Percentiles rank a stretch among this genome's conserved stretches.
Conservation (phyloP, 2,888 invertebrate species). For the Thera britannica region DNA sequence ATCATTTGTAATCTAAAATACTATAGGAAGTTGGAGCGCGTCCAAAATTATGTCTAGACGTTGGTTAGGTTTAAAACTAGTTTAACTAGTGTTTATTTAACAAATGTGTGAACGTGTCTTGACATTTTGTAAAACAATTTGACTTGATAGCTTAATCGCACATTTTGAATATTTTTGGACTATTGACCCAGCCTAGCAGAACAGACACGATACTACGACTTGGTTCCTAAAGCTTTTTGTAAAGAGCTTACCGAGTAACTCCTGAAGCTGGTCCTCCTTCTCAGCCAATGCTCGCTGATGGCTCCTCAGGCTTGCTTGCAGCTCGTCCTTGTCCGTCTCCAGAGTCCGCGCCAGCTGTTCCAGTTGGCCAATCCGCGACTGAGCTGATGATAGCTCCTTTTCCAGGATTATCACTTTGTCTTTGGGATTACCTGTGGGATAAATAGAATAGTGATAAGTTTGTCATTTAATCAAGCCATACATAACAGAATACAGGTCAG, state of each 20-base stretch:
- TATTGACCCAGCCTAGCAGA: too few relatives aligned
- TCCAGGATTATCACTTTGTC: slow-evolving; percentile 73
- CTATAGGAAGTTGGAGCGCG: slow-evolving; percentile 55
- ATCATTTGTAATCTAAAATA: slow-evolving; percentile 52
- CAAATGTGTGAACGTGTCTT: not conserved
- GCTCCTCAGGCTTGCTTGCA: slow-evolving; percentile 86
- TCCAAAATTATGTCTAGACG: slow-evolving; percentile 55
- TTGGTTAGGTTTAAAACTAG: slow-evolving; percentile 42
- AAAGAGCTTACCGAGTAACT: slow-evolving; percentile 65
- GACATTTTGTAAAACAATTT: not conserved
- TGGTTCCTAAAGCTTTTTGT: too few relatives aligned
- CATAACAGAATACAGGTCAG: too few relatives aligned
- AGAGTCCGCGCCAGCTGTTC: slow-evolving; percentile 73
- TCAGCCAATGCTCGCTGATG: slow-evolving; percentile 78
- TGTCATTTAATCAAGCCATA: not conserved
- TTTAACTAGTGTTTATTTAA: slow-evolving; percentile 40
- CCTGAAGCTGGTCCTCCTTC: slow-evolving; percentile 73
- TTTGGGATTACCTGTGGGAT: slow-evolving; percentile 70
- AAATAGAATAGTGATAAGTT: not conserved
- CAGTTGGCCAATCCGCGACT: slow-evolving; percentile 70
- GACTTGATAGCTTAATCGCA: too few relatives aligned
- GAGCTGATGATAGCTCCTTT: slow-evolving; percentile 70
- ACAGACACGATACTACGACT: too few relatives aligned
- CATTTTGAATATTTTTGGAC: too few relatives aligned
- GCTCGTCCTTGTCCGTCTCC: slow-evolving; percentile 87